phyloP scores from a whole-genome alignment of 2,888 invertebrate species.

The Zygogramma bicolorata region DNA sequence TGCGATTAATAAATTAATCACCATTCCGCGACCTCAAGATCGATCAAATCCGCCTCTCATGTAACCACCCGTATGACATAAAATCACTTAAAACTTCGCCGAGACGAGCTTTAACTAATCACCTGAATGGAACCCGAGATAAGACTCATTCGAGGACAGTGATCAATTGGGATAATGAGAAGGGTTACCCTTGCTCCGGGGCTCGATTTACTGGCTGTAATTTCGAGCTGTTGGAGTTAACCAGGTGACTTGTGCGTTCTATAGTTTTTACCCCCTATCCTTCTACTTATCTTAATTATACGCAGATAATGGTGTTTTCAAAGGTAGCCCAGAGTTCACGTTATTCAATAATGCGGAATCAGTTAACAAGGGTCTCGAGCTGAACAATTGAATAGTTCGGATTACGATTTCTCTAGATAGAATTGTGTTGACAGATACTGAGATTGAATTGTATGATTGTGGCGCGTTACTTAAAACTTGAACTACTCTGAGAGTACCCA shows the following conservation, averaged over 20 bases:
- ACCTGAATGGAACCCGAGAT: slow-evolving; percentile 28
- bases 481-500: too few relatives aligned
- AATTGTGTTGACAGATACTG: too few relatives aligned
- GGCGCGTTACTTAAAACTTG: too few relatives aligned
- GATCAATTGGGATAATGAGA: slow-evolving; percentile 36
- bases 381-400: background rate
- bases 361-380: background rate
- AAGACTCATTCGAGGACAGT: slow-evolving; percentile 31
- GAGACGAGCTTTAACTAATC: slow-evolving; percentile 30
- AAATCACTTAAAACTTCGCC: slow-evolving; percentile 39
- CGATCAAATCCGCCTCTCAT: background rate
- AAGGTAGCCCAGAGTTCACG: background rate
- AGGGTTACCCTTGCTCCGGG: slow-evolving; percentile 36
- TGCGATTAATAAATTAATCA: slow-evolving; percentile 1
- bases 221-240: slow-evolving; percentile 20
- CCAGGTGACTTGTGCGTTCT: slow-evolving; percentile 31
- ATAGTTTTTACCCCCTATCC: slow-evolving; percentile 17
- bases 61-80: slow-evolving; percentile 8
- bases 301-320: slow-evolving; percentile 6
- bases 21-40: slow-evolving; percentile 6
- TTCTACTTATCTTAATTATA: slow-evolving; percentile 2
- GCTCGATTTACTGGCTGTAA: slow-evolving; percentile 36
- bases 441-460: too few relatives aligned
- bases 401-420: too few relatives aligned
- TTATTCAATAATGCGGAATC: background rate